A percentile compares a stretch with the other conserved stretches of the same genome.
Conservation (phyloP, 2,797 vertebrate genomes). For the Fundulus diaphanus region DNA sequence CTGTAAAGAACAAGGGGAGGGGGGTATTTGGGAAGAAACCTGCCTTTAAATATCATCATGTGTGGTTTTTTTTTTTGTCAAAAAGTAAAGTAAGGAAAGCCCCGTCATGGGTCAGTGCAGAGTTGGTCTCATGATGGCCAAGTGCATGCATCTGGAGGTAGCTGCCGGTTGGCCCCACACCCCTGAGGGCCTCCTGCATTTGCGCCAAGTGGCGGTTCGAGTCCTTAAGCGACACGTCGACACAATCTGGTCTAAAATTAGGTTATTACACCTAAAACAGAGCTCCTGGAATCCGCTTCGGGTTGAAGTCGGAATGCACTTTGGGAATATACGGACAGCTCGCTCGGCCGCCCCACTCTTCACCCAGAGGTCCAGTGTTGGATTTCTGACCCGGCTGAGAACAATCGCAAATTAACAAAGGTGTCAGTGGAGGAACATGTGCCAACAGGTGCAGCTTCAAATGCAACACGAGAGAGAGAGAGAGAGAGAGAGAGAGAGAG, state of each 20-base stretch:
- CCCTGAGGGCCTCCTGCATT: slow-evolving; percentile 33
- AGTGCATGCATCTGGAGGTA: slow-evolving; percentile 7
- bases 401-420: slow-evolving; percentile 80
- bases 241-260: slow-evolving; percentile 82
- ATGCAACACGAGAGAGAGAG: slow-evolving; percentile 35
- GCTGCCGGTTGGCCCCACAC: background rate
- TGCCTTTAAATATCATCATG: slow-evolving; percentile 68
- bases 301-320: slow-evolving; percentile 72
- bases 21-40: slow-evolving; percentile 54
- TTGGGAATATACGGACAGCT: slow-evolving; percentile 65
- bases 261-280: slow-evolving; percentile 80
- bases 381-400: slow-evolving; percentile 68
- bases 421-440: slow-evolving; percentile 71
- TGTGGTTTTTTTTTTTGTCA: slow-evolving; percentile 77
- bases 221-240: slow-evolving; percentile 67
- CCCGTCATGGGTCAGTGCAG: slow-evolving; percentile 24
- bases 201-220: slow-evolving; percentile 52
- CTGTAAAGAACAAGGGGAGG: slow-evolving; percentile 38
- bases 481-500: too few relatives aligned
- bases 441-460: slow-evolving; percentile 72
- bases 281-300: slow-evolving; percentile 68
- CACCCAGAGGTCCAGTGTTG: slow-evolving; percentile 58
- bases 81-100: slow-evolving; percentile 42
- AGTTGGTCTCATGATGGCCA: slow-evolving; percentile 15
- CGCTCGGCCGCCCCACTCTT: slow-evolving; percentile 54